These are phyloP conservation scores for Drosophila biarmipes DNA, from an alignment of 1,140 invertebrate genomes.

Conservation along the genomic window DNA sequence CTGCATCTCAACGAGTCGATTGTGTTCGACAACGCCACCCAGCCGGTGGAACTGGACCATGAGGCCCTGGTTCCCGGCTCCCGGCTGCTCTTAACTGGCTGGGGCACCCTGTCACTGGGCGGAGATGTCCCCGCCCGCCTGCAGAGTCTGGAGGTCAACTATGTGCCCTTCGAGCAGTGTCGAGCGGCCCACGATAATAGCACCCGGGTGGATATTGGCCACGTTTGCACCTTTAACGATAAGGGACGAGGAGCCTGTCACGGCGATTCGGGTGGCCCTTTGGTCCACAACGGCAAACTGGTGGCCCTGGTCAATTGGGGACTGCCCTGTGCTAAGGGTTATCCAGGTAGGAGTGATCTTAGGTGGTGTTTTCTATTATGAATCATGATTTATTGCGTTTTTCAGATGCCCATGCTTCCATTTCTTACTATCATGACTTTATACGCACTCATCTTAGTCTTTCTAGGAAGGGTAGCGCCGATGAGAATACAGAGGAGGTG, in stretches of 20 bases:
- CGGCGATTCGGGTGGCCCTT: slow-evolving; percentile 85
- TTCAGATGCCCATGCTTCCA: slow-evolving; percentile 85
- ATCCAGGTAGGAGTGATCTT: slow-evolving; percentile 60
- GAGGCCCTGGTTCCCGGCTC: slow-evolving; percentile 55
- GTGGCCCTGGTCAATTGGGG: slow-evolving; percentile 87
- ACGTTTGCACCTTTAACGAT: slow-evolving; percentile 88
- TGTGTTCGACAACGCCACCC: slow-evolving; percentile 84
- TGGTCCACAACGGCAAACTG: slow-evolving; percentile 84
- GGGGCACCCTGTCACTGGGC: slow-evolving; percentile 85
- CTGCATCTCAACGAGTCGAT: slow-evolving; percentile 85
- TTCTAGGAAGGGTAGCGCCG: slow-evolving; percentile 11
- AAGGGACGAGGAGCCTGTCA: slow-evolving; percentile 87
- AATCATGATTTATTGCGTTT: neutral
- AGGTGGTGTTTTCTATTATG: rapidly evolving
- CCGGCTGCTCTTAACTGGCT: slow-evolving; percentile 85
- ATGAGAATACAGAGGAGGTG: slow-evolving; percentile 8
- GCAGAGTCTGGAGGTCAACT: slow-evolving; percentile 76
- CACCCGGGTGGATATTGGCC: slow-evolving; percentile 78
- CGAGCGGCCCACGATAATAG: slow-evolving; percentile 69
- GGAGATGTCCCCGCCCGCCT: slow-evolving; percentile 72
- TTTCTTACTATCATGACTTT: slow-evolving; percentile 85
- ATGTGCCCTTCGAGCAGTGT: slow-evolving; percentile 74
- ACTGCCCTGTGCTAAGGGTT: slow-evolving; percentile 85
- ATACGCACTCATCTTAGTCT: slow-evolving; percentile 73
- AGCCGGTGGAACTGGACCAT: slow-evolving; percentile 76